phyloP scores from a whole-genome alignment of 2,113 vertebrate species.

The Elachura formosa region DNA sequence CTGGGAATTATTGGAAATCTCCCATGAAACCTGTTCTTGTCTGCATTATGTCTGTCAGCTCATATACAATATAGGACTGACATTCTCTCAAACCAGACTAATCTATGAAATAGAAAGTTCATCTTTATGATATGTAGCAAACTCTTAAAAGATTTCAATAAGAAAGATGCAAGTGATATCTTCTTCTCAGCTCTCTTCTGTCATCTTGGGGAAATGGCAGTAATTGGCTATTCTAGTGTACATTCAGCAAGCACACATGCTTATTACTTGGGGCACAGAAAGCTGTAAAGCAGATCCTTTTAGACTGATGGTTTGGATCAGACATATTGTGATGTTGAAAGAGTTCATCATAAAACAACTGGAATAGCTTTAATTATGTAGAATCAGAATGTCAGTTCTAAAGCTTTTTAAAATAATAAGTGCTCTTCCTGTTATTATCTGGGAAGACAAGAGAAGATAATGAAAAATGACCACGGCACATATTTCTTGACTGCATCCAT shows the following conservation, averaged over 20 bases:
- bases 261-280: background rate
- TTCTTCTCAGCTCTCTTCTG: background rate
- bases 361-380: background rate
- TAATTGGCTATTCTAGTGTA: background rate
- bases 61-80: background rate
- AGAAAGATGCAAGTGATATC: background rate
- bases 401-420: background rate
- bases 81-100: background rate
- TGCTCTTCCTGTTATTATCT: background rate
- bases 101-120: background rate
- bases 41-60: background rate
- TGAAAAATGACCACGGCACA: background rate
- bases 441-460: background rate
- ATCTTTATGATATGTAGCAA: background rate
- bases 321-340: background rate
- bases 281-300: background rate
- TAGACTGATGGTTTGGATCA: slow-evolving; percentile 9
- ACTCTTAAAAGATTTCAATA: background rate
- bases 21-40: background rate
- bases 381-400: background rate
- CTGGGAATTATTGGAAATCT: background rate
- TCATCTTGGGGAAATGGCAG: background rate
- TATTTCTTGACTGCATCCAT: background rate
- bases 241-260: background rate
- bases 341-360: slow-evolving; percentile 9